Evolutionary conservation across 1,140 invertebrate species (phyloP).

Genomic region (Panagrolaimus sp.): DNA sequence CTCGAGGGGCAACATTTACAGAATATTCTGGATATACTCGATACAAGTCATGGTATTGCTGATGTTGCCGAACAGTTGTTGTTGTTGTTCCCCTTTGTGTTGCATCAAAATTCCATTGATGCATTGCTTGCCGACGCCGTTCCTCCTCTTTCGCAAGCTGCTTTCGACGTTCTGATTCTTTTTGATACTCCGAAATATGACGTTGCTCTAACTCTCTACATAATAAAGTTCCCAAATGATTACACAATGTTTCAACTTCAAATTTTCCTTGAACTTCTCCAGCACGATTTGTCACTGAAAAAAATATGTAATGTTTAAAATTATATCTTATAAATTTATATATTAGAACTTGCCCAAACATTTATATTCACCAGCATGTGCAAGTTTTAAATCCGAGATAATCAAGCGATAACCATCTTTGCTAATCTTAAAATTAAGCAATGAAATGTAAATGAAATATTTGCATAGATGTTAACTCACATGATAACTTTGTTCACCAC

Average conservation of each 20-base stretch:
- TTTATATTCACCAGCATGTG: constrained; percentile 45
- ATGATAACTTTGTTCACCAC: background rate
- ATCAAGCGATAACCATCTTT: constrained; percentile 42
- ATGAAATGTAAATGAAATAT: too few relatives aligned
- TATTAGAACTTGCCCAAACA: background rate
- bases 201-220: constrained; percentile 38
- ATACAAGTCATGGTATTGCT: background rate
- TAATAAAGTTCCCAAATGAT: constrained; percentile 38
- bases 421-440: constrained; percentile 41
- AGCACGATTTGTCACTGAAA: constrained; percentile 50
- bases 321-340: too few relatives aligned
- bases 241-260: constrained; percentile 53
- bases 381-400: constrained; percentile 24
- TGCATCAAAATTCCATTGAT: background rate
- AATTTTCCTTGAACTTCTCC: constrained; percentile 51
- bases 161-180: too few relatives aligned
- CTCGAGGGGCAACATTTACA: background rate
- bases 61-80: background rate
- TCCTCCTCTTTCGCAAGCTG: too few relatives aligned
- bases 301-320: too few relatives aligned
- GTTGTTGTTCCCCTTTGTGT: background rate
- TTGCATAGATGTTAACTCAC: background rate
- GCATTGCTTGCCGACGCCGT: background rate
- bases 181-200: constrained; percentile 2
- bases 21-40: background rate